These are phyloP conservation scores for Scaptomyza reducta DNA, from an alignment of 2,888 invertebrate species.

Conservation along the genomic window DNA sequence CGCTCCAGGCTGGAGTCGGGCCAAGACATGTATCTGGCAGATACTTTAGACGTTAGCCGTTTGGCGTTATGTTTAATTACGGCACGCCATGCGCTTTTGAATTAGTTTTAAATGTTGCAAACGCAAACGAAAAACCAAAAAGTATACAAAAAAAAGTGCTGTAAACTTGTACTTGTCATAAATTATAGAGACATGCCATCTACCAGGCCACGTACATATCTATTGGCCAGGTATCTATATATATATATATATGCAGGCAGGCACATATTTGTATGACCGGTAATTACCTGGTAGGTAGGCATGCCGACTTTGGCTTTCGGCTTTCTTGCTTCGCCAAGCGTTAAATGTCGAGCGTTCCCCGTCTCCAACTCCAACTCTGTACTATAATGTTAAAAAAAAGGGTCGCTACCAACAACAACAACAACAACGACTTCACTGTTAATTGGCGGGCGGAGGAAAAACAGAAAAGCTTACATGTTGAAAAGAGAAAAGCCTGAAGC, in stretches of 20 bases:
- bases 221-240: slow-evolving; percentile 15
- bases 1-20: slow-evolving; percentile 13
- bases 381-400: slow-evolving; percentile 17
- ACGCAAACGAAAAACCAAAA: slow-evolving; percentile 13
- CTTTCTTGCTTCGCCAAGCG: slow-evolving; percentile 51
- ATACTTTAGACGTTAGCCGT: slow-evolving; percentile 55
- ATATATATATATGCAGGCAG: neutral
- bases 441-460: slow-evolving; percentile 22
- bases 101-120: slow-evolving; percentile 71
- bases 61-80: slow-evolving; percentile 69
- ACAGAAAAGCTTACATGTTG: slow-evolving; percentile 1
- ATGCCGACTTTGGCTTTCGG: slow-evolving; percentile 17
- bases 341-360: slow-evolving; percentile 47
- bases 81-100: slow-evolving; percentile 66
- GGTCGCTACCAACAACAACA: slow-evolving; percentile 9
- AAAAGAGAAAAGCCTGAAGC: slow-evolving; percentile 9
- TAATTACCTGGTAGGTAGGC: slow-evolving; percentile 48
- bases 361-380: neutral
- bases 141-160: slow-evolving; percentile 30
- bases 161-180: slow-evolving; percentile 72
- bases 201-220: slow-evolving; percentile 29
- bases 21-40: slow-evolving; percentile 59
- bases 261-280: slow-evolving; percentile 23
- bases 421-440: slow-evolving; percentile 14
- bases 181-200: slow-evolving; percentile 58